Percentiles rank a stretch among this genome's conserved stretches.
Evolutionary conservation across 2,113 vertebrate genomes (phyloP).

Genomic region (Ahaetulla prasina): DNA sequence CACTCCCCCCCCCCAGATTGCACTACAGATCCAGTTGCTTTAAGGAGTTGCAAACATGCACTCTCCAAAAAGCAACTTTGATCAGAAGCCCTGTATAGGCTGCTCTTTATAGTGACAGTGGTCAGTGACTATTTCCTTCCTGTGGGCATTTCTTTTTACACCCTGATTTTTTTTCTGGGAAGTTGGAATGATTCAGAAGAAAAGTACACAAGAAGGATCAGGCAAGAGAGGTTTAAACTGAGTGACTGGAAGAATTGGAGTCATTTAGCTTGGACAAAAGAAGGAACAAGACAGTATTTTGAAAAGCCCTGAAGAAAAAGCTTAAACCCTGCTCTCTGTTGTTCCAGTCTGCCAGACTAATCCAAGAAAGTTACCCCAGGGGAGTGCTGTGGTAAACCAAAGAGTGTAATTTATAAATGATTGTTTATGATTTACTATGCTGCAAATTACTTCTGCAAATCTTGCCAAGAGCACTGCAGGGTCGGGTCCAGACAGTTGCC

Average conservation of each 20-base stretch:
- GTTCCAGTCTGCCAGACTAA: neutral
- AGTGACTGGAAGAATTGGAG: neutral
- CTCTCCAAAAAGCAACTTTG: neutral
- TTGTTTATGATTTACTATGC: neutral
- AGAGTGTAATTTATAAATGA: neutral
- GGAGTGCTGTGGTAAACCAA: neutral
- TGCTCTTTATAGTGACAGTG: neutral
- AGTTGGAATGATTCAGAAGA: neutral
- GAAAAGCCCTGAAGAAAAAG: neutral
- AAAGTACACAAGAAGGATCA: neutral
- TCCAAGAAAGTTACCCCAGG: neutral
- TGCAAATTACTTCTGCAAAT: neutral
- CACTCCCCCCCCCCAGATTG: neutral
- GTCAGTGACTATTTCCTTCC: neutral
- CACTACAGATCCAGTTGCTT: neutral
- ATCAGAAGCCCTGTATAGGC: neutral
- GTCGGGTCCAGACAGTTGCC: neutral
- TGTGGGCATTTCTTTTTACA: neutral
- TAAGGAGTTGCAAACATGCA: neutral
- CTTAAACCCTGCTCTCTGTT: neutral
- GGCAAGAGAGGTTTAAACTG: neutral
- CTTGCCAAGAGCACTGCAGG: neutral
- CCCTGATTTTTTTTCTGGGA: neutral
- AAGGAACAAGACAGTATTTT: neutral
- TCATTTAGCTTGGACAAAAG: neutral